phyloP scores from a whole-genome alignment of 2,113 vertebrate species.

The Crotalus tigris region DNA sequence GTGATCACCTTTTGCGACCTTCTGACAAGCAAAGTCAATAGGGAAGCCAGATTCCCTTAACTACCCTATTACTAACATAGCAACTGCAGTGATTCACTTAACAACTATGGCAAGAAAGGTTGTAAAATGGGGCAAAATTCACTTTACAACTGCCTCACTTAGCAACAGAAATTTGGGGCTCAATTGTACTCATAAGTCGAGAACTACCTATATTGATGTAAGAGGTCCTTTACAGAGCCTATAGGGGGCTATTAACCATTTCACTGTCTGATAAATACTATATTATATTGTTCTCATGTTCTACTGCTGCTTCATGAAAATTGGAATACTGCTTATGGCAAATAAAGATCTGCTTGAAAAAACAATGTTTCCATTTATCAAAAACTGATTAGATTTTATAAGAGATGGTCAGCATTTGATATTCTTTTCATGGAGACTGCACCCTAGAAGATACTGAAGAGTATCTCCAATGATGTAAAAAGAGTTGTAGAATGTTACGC shows the following conservation, averaged over 20 bases:
- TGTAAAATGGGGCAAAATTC: not conserved
- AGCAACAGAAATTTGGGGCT: not conserved
- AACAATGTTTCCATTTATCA: not conserved
- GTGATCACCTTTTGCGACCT: too few species aligned
- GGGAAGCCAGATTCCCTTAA: not conserved
- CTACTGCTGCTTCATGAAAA: not conserved
- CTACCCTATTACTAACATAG: not conserved
- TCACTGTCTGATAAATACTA: not conserved
- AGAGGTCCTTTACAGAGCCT: not conserved
- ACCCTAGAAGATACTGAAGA: not conserved
- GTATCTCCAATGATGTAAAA: not conserved
- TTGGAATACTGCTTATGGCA: not conserved
- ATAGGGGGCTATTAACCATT: not conserved
- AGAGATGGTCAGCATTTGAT: not conserved
- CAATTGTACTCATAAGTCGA: not conserved
- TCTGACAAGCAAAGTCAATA: not conserved
- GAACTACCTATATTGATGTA: not conserved
- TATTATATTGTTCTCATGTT: not conserved
- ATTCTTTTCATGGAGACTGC: not conserved
- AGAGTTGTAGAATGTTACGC: not conserved
- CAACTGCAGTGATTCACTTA: not conserved
- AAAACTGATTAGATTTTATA: not conserved
- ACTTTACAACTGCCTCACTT: not conserved
- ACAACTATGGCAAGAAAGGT: not conserved
- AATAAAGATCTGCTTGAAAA: not conserved